Evolutionary conservation across 2,797 vertebrate genomes (phyloP).

Genomic region (Acanthiza pusilla): DNA sequence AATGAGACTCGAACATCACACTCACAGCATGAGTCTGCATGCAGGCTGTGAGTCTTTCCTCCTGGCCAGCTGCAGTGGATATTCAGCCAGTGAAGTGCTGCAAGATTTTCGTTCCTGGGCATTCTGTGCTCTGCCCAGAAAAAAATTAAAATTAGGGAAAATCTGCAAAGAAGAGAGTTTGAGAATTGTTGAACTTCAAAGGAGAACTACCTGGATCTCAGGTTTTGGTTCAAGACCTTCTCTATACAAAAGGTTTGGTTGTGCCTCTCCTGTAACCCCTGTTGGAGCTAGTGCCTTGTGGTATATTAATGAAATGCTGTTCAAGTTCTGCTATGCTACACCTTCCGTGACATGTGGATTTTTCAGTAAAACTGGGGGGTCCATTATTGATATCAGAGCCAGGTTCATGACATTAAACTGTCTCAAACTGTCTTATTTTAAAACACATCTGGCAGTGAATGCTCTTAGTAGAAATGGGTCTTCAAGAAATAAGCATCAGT

Average conservation of each 20-base stretch:
- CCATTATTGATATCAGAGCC: neutral
- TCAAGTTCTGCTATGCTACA: neutral
- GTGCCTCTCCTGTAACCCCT: neutral
- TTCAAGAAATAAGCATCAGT: slow-evolving; percentile 67
- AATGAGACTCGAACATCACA: neutral
- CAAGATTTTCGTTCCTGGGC: neutral
- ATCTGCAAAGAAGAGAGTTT: neutral
- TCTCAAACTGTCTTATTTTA: neutral
- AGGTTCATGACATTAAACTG: neutral
- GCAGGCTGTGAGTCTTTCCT: neutral
- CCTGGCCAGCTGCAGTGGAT: neutral
- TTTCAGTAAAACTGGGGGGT: slow-evolving; percentile 14
- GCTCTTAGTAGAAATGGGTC: slow-evolving; percentile 35
- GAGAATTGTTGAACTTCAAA: neutral
- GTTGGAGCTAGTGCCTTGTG: neutral
- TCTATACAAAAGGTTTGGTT: neutral
- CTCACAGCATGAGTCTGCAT: neutral
- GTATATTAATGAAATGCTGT: neutral
- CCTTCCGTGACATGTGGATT: neutral
- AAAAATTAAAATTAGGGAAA: neutral
- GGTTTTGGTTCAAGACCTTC: neutral
- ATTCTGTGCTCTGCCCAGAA: neutral
- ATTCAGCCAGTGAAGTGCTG: neutral
- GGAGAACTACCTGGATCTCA: neutral
- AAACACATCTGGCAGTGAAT: neutral